These are phyloP conservation scores for Porphyrio hochstetteri DNA, from an alignment of 2,113 vertebrate species.

Conservation along the genomic window DNA sequence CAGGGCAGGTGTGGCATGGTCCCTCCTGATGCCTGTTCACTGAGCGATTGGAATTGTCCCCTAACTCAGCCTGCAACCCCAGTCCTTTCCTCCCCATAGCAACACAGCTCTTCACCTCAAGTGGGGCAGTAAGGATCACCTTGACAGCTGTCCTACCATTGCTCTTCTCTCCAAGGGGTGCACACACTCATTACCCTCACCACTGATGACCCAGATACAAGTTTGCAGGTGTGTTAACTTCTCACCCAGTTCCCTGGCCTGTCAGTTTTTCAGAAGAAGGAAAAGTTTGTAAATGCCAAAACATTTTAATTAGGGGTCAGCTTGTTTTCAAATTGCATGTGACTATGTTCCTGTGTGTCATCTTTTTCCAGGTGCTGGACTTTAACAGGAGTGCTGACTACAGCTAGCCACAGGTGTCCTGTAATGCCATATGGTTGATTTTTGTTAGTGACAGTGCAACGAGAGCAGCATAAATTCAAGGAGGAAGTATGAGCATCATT, in stretches of 20 bases:
- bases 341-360: background rate
- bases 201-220: background rate
- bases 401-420: background rate
- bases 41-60: background rate
- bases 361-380: background rate
- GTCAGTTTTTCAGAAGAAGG: background rate
- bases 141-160: background rate
- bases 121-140: background rate
- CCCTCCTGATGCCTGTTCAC: background rate
- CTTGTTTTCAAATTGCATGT: background rate
- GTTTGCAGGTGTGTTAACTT: background rate
- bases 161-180: background rate
- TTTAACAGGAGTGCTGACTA: background rate
- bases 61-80: background rate
- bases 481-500: background rate
- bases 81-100: background rate
- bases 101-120: background rate
- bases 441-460: background rate
- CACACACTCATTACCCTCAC: background rate
- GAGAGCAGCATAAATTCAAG: background rate
- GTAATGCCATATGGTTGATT: background rate
- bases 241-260: background rate
- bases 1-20: background rate
- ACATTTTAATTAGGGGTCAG: background rate
- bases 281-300: background rate